Conservation (phyloP, 92 coral and sea anemone genomes). For the Paragorgia papillata region DNA sequence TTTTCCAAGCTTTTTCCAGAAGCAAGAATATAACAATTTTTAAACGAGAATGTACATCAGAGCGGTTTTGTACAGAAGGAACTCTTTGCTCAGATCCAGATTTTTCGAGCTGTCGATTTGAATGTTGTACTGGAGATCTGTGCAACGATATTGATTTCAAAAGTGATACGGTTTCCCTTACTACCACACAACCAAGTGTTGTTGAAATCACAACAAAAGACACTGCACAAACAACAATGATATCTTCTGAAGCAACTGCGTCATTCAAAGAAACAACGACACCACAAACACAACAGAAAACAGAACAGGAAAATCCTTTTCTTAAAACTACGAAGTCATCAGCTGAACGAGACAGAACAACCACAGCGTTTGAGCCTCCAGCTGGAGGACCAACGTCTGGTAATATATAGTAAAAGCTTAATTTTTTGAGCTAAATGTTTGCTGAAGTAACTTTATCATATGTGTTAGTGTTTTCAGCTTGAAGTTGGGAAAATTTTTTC, state of each 20-base stretch:
- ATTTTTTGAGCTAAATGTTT: no score
- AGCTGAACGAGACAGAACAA: neutral
- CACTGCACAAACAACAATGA: neutral
- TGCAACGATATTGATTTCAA: slow-evolving; percentile 28
- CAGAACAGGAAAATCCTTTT: neutral
- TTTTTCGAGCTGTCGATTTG: slow-evolving; percentile 5
- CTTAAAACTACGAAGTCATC: neutral
- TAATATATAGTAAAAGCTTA: no score
- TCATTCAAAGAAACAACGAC: neutral
- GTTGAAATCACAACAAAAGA: neutral
- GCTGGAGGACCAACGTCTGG: no score
- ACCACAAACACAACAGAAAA: neutral
- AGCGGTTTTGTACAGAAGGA: slow-evolving; percentile 3
- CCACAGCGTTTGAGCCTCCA: no score
- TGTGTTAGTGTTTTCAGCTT: no score
- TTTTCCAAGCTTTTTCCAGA: slow-evolving; percentile 32
- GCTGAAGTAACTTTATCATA: no score
- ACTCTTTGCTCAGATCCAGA: slow-evolving; percentile 17
- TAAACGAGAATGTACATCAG: slow-evolving; percentile 35
- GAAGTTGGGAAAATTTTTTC: no score
- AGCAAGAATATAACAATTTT: slow-evolving; percentile 31
- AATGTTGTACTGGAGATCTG: slow-evolving; percentile 40
- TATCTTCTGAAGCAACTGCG: neutral
- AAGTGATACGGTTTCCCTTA: neutral
- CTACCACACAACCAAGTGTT: neutral